Conservation (phyloP, 2,888 invertebrate species). For the Pyrgus malvae region DNA sequence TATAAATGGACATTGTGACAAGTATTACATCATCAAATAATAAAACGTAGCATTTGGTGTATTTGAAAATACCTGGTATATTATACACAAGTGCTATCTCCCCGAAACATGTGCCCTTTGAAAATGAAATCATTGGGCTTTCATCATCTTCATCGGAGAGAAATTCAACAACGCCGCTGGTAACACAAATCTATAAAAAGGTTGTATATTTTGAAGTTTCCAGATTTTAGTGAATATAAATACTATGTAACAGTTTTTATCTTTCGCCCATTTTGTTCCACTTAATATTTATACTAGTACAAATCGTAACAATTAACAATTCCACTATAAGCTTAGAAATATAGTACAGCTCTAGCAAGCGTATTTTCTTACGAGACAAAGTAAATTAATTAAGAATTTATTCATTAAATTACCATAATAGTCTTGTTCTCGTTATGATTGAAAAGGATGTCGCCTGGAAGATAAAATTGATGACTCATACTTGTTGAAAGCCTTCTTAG, state of each 20-base stretch:
- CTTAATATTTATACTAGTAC: too few relatives aligned
- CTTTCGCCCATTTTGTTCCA: too few relatives aligned
- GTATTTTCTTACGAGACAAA: too few relatives aligned
- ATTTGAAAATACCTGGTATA: constrained; percentile 58
- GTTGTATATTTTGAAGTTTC: too few relatives aligned
- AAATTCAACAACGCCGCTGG: constrained; percentile 72
- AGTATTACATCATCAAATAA: constrained; percentile 5
- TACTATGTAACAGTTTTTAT: too few relatives aligned
- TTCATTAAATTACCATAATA: constrained; percentile 69
- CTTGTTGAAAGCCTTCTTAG: constrained; percentile 72
- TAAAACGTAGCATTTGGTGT: constrained; percentile 2
- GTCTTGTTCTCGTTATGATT: constrained; percentile 75
- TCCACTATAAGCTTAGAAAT: too few relatives aligned
- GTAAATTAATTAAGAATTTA: too few relatives aligned
- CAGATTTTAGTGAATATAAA: too few relatives aligned
- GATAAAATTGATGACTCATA: constrained; percentile 78
- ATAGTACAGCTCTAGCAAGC: too few relatives aligned
- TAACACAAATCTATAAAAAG: constrained; percentile 65
- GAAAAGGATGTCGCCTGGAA: constrained; percentile 76
- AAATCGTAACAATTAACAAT: too few relatives aligned
- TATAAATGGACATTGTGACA: constrained; percentile 39
- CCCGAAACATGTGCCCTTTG: constrained; percentile 76
- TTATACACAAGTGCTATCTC: constrained; percentile 76
- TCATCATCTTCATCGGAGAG: constrained; percentile 79
- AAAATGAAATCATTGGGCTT: constrained; percentile 78